Base-by-base conservation (phyloP, 1,140 invertebrate genomes). In the Brachystomella parvula region DNA sequence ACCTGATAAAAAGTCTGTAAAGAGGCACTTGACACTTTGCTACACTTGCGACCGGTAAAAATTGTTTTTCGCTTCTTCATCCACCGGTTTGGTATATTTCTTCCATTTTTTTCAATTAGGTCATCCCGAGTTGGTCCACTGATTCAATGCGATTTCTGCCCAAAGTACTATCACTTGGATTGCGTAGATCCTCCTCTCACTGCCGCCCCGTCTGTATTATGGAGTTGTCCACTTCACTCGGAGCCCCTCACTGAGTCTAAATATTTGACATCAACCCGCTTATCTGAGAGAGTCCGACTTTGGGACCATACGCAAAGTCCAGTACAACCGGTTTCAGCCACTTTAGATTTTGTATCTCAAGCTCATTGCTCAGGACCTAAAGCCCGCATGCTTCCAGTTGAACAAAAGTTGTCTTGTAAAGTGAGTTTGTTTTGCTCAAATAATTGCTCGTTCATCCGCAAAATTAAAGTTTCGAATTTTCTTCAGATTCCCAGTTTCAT, bases 161-260 rank as follows among this genome's bases (percentile, higher is more conserved):
- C 90, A 0, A 78, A 92, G 57, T 84, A 87, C 72, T 97, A 89
- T 78, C 94, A 97, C 78, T 82, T 91, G 68, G 94, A 98, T 76
- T 98, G 95, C 76, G 77, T 97, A 30, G 88, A 95, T 78, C 93
- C 94, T 21, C 94, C 94, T 0, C 78, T 97, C 24, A 90, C 92
- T 0, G 85, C 86, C 3, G 81, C 92, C 66, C 94, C 94, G 1
- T 86, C 86, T 26, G 90, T 89, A 0, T 79, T 87, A 28, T 98
- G 94, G 94, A 96, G 97, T 92, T 98, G 95, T 79, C 94, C 94
- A 0, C 92, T 93, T 79, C 95, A 98, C 80, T 86, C 90, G 1
- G 91, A 97, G 80, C 89, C 93, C 75, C 86, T 87, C 73, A 82
- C 94, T 86, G 92, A 95, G 78, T 84, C 89, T 73, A 87, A 90